Conservation (phyloP, 2,113 vertebrate genomes). For the Notarius quadriscutis region DNA sequence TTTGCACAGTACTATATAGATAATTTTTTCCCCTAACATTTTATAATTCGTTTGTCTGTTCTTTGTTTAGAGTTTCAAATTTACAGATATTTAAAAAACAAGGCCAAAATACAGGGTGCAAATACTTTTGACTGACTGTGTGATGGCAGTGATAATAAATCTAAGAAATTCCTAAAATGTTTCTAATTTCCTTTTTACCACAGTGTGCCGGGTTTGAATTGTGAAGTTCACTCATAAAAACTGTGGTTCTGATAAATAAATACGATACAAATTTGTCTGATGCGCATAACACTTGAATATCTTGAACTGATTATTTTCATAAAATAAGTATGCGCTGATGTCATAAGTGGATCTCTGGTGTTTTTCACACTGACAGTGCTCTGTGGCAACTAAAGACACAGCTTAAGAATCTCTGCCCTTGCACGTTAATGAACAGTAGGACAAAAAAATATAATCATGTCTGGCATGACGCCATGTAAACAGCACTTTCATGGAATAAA, state of each 20-base stretch:
- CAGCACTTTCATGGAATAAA: constrained; percentile 1
- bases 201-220: background rate
- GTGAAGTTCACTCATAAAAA: background rate
- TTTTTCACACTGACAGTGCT: background rate
- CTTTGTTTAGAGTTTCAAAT: background rate
- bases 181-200: background rate
- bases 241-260: background rate
- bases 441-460: constrained; percentile 3
- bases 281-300: no score
- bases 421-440: constrained; percentile 20
- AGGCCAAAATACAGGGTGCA: background rate
- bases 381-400: background rate
- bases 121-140: background rate
- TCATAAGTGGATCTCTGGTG: constrained; percentile 5
- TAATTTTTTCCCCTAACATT: background rate
- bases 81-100: background rate
- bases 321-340: background rate
- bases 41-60: background rate
- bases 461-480: constrained; percentile 20
- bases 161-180: background rate
- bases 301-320: background rate
- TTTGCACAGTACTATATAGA: no score
- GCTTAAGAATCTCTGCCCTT: constrained; percentile 9
- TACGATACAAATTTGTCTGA: background rate
- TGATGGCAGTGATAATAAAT: background rate